Evolutionary conservation across 1,140 invertebrate genomes (phyloP), one percentile per base, ranked within the genome.

Genomic region (Dendrolimus punctatus): DNA sequence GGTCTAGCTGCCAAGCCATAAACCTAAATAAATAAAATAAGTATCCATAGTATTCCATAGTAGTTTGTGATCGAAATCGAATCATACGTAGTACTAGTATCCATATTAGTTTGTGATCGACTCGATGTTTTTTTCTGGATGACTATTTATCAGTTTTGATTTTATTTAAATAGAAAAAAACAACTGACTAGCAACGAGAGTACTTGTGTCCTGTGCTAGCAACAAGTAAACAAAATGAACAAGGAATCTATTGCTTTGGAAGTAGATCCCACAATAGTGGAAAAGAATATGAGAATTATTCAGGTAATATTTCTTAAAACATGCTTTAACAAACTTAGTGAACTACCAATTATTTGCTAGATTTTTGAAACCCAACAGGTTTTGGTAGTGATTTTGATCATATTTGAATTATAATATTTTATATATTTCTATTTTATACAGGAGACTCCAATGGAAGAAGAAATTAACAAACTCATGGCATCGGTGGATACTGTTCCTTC

Each of bases 231-330:
- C 45, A 79, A 70, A 42, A 85, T 82, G 79, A 68, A 71, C 9
- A 80, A 83, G 60, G 82, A 76, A 53, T 83, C 85, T 58, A 78
- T 86, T 62, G 71, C 71, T 53, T 66, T 88, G 39, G 86, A 88
- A 40, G 67, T 88, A 1, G 85, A 88, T 65, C 82, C 78, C 0
- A 66, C 73, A 37, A 88, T 88, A 49, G 80, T 88, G 68, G 86
- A 88, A 57, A 84, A 80, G 51, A 85, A 81, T 62, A 85, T 88
- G 75, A 76, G 70, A 56, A 82, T 88, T 52, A 56, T 82, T 39
- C 70, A 73, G 60, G 86, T 86, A 76, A 60, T 23, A 23, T 23
- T 23, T 23, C 3, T 23, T 3, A 23, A 3, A 23, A 23, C 23
- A 23, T 23, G 23, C 23, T 23, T 23, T 23, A 23, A 23, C 23